Conservation (phyloP, 2,113 vertebrate genomes). For the Mesembrinibis cayennensis region DNA sequence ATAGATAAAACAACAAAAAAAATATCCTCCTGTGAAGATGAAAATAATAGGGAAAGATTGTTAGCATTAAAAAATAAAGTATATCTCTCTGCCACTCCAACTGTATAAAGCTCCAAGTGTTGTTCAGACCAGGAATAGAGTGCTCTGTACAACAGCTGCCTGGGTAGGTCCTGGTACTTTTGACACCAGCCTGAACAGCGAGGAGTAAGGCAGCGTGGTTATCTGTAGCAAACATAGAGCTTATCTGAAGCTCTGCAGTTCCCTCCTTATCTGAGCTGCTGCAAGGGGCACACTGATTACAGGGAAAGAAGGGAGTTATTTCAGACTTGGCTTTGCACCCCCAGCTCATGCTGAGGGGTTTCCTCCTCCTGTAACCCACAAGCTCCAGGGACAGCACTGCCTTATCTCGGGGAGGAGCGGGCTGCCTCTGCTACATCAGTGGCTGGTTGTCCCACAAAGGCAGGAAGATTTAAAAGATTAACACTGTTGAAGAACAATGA, state of each 20-base stretch:
- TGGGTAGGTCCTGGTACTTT: not conserved
- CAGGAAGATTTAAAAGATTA: not conserved
- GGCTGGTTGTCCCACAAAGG: too few relatives aligned
- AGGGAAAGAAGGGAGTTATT: not conserved
- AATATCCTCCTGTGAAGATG: not conserved
- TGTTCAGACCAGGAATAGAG: not conserved
- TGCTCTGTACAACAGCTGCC: not conserved
- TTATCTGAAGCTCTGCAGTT: not conserved
- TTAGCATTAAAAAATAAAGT: not conserved
- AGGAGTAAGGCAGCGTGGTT: not conserved
- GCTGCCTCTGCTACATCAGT: not conserved
- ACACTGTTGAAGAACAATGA: not conserved
- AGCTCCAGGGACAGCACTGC: not conserved
- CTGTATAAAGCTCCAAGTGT: not conserved
- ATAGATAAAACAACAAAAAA: not conserved
- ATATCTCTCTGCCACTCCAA: not conserved
- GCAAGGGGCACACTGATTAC: not conserved
- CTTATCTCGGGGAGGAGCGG: not conserved
- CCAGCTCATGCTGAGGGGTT: not conserved
- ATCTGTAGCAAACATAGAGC: not conserved
- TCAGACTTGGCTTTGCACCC: not conserved
- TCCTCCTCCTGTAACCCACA: not conserved
- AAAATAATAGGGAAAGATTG: not conserved
- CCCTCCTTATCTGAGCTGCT: not conserved
- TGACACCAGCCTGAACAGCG: not conserved